Evolutionary conservation across 2,113 vertebrate genomes (phyloP).

Genomic region (Pseudopodoces humilis): DNA sequence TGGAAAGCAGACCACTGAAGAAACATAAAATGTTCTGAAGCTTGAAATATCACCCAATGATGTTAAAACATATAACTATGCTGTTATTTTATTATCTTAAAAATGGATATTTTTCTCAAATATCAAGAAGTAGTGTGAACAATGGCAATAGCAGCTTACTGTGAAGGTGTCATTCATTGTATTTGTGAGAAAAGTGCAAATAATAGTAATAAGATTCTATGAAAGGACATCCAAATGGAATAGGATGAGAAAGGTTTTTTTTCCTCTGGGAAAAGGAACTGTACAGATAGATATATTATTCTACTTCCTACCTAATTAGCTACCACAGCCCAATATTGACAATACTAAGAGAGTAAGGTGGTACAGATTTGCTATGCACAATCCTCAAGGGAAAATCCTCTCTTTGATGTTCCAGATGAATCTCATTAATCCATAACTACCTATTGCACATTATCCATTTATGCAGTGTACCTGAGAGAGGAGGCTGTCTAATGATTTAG

Average conservation of each 20-base stretch:
- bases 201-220: not conserved
- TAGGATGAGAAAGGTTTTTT: not conserved
- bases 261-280: not conserved
- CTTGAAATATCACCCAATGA: constrained; percentile 18
- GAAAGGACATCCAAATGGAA: not conserved
- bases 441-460: not conserved
- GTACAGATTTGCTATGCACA: not conserved
- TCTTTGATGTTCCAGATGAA: not conserved
- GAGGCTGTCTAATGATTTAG: not conserved
- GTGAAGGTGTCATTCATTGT: not conserved
- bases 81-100: not conserved
- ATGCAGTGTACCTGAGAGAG: not conserved
- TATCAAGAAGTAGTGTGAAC: not conserved
- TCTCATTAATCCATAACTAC: not conserved
- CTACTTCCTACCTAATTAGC: not conserved
- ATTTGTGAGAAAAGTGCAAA: not conserved
- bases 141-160: not conserved
- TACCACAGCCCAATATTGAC: not conserved
- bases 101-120: not conserved
- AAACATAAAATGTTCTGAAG: constrained; percentile 7
- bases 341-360: not conserved
- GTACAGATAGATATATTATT: not conserved
- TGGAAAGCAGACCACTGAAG: not conserved
- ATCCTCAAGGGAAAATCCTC: not conserved
- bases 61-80: not conserved